phyloP scores from a whole-genome alignment of 1,140 invertebrate genomes.

The Lordiphosa collinella region DNA sequence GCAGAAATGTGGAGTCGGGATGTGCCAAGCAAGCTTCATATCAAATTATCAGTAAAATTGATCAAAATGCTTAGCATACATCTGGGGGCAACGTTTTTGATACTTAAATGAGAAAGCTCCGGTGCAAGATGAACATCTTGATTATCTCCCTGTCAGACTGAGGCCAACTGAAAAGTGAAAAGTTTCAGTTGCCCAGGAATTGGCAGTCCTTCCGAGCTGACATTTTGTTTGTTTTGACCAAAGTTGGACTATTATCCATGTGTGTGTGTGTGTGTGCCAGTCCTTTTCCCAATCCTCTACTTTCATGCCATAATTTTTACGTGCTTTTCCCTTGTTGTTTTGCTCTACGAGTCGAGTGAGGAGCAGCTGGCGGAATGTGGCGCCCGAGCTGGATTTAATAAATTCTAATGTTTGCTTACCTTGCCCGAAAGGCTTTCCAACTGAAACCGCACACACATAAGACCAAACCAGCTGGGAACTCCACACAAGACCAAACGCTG shows the following conservation, averaged over 20 bases:
- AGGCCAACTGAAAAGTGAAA: too few relatives aligned
- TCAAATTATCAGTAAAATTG: too few relatives aligned
- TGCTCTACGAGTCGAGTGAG: too few relatives aligned
- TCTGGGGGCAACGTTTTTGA: too few relatives aligned
- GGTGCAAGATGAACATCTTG: too few relatives aligned
- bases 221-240: conserved; percentile 35
- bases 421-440: conserved; percentile 65
- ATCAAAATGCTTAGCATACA: too few relatives aligned
- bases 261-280: conserved; percentile 1
- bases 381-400: conserved; percentile 63
- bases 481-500: background rate
- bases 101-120: too few relatives aligned
- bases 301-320: conserved; percentile 67
- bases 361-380: background rate
- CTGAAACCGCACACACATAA: conserved; percentile 43
- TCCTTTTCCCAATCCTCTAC: conserved; percentile 1
- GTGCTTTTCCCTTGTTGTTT: conserved; percentile 11
- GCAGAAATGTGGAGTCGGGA: too few relatives aligned
- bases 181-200: conserved; percentile 6
- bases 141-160: too few relatives aligned
- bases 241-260: conserved; percentile 55
- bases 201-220: conserved; percentile 13
- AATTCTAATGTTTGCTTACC: conserved; percentile 75
- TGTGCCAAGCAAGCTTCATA: too few relatives aligned
- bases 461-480: conserved; percentile 14